phyloP scores from a whole-genome alignment of 2,113 vertebrate genomes.

The Varanus komodoensis region DNA sequence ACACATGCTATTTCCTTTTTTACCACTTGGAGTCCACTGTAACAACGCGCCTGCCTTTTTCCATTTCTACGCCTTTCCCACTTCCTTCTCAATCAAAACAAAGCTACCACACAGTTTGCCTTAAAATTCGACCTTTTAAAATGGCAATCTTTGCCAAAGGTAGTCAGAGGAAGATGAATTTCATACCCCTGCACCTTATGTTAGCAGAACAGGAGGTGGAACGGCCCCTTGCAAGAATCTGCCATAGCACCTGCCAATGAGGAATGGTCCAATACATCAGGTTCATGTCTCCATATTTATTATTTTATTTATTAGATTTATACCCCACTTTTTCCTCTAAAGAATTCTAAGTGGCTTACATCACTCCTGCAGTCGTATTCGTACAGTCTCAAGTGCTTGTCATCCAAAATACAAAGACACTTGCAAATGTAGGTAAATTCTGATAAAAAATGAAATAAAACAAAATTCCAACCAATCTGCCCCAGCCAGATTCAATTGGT shows the following conservation, averaged over 20 bases:
- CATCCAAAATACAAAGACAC: too few relatives aligned
- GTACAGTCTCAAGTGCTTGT: too few relatives aligned
- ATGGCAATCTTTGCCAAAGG: slow-evolving; percentile 10
- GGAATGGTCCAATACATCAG: too few relatives aligned
- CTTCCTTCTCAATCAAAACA: neutral
- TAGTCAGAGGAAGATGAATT: slow-evolving; percentile 4
- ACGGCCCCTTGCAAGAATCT: neutral
- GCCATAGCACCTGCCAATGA: neutral
- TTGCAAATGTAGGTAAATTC: too few relatives aligned
- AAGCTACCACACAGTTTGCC: slow-evolving; percentile 24
- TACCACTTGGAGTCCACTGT: slow-evolving; percentile 74
- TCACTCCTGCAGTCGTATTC: too few relatives aligned
- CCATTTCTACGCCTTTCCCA: neutral
- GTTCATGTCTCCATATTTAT: too few relatives aligned
- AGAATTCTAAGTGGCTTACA: too few relatives aligned
- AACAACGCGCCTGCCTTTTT: slow-evolving; percentile 65
- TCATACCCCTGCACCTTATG: neutral
- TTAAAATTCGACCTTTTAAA: neutral
- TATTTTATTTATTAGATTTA: too few relatives aligned
- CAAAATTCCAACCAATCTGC: too few relatives aligned
- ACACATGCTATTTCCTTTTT: slow-evolving; percentile 68
- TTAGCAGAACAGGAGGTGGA: neutral
- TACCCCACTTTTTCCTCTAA: too few relatives aligned
- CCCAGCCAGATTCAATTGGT: too few relatives aligned
- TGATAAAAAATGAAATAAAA: too few relatives aligned